These are phyloP conservation scores for Enteromius paludinosus DNA, from an alignment of 2,797 vertebrate species.

Conservation along the genomic window DNA sequence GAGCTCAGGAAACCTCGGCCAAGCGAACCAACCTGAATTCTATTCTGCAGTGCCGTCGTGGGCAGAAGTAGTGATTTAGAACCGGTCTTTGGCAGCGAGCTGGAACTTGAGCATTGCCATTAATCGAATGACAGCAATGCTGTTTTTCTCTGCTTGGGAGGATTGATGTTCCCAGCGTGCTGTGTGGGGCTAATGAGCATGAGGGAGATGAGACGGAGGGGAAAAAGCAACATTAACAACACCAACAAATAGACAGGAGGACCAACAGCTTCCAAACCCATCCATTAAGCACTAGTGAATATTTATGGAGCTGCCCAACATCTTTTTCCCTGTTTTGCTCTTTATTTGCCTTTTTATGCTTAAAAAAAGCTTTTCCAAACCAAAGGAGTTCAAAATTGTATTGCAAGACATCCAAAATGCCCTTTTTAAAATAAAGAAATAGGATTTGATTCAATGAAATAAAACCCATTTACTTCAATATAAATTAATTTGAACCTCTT, in stretches of 20 bases:
- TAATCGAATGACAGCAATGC: conserved; percentile 59
- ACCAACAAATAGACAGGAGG: conserved; percentile 50
- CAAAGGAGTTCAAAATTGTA: not conserved
- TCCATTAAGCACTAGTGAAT: conserved; percentile 51
- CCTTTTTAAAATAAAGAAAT: not conserved
- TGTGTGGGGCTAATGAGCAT: conserved; percentile 64
- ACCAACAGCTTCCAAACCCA: conserved; percentile 54
- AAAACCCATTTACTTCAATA: no score
- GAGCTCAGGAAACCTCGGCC: conserved; percentile 2
- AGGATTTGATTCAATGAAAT: not conserved
- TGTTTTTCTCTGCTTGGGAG: conserved; percentile 59
- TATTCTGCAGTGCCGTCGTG: conserved; percentile 26
- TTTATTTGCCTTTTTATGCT: not conserved
- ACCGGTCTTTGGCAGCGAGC: conserved; percentile 37
- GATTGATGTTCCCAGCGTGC: conserved; percentile 62
- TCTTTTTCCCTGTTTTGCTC: conserved; percentile 15
- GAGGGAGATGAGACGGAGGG: conserved; percentile 52
- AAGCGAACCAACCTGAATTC: conserved; percentile 25
- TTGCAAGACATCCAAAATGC: not conserved
- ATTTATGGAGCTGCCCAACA: conserved; percentile 33
- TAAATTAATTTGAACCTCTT: not conserved
- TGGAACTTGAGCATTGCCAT: conserved; percentile 53
- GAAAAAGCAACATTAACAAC: conserved; percentile 57
- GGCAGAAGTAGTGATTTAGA: conserved; percentile 52
- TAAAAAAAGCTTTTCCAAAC: not conserved